These are phyloP conservation scores for Lepidurus arcticus DNA, from an alignment of 1,140 invertebrate species.

Conservation along the genomic window DNA sequence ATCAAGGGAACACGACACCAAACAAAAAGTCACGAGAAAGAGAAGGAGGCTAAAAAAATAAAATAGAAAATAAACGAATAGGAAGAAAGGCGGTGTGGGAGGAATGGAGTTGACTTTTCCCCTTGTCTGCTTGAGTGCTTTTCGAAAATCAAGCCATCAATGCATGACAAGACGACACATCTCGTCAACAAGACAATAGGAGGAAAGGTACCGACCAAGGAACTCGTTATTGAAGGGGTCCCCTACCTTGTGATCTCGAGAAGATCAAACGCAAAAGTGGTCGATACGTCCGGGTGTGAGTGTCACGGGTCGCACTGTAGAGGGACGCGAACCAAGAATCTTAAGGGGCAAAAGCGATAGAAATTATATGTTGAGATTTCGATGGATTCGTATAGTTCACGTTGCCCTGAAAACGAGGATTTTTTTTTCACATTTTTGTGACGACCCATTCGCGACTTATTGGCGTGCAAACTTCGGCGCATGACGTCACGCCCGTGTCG, in stretches of 20 bases:
- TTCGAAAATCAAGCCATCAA: not conserved
- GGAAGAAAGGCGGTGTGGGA: not conserved
- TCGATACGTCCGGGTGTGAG: not conserved
- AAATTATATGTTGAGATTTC: no score
- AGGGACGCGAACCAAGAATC: not conserved
- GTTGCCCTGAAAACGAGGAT: no score
- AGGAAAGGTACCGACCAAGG: not conserved
- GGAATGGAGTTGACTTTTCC: not conserved
- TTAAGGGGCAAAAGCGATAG: not conserved
- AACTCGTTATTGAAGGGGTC: not conserved
- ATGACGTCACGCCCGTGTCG: no score
- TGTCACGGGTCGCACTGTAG: not conserved
- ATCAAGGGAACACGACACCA: no score
- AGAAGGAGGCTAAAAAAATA: not conserved
- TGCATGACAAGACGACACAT: not conserved
- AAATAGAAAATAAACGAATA: not conserved
- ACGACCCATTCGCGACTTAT: no score
- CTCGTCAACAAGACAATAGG: not conserved
- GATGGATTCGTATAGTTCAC: no score
- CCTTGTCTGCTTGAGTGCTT: not conserved
- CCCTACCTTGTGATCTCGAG: slow-evolving; percentile 6
- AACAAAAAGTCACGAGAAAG: not conserved
- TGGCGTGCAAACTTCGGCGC: no score
- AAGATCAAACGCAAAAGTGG: slow-evolving; percentile 19
- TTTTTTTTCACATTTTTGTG: no score